Evolutionary conservation across 2,888 invertebrate genomes (phyloP), one percentile per base, ranked within the genome.

Genomic region (Hemicrepidius hirtus): DNA sequence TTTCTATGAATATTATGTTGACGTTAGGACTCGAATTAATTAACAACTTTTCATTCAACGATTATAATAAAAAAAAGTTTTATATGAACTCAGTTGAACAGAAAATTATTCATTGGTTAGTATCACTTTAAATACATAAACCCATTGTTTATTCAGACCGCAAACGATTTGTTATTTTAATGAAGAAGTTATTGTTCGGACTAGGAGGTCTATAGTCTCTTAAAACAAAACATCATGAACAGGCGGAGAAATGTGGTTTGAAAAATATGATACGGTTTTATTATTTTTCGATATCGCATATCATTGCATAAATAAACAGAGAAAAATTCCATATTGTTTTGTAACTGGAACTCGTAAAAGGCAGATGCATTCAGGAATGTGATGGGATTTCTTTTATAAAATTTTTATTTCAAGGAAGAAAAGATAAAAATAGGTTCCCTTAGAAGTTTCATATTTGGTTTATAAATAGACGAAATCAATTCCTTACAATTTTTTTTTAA

Each of bases 91-190:
- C 18, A 12, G 12, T 10, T 21, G 21, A 3, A 49, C 49, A 21
- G 21, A 21, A 49, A n/a, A 4, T 13, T 40, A 40, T 40, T 3
- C 40, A 40, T 1, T 21, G 49, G 7, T 21, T 20, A 49, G 49
- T 49, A 21, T 10, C 21, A 21, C 12, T 49, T 53, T n/a, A 24
- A 24, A 28, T 28, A 50, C 12, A 20, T 53, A 21, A n/a, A n/a
- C 24, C 20, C 53, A 53, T 53, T 57, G 57, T 57, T 57, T 57
- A 37, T 57, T 57, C 37, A 57, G 37, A 57, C 20, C 37, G 21
- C 57, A 37, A 35, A 20, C 57, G 20, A 57, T 57, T 57, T 57
- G 57, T 57, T 57, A 57, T 57, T 57, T 28, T 57, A 57, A 57
- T 57, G 37, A 57, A 57, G 57, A 57, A 57, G 57, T 35, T 57